phyloP scores from a whole-genome alignment of 2,113 vertebrate genomes.

The Galbula dea region DNA sequence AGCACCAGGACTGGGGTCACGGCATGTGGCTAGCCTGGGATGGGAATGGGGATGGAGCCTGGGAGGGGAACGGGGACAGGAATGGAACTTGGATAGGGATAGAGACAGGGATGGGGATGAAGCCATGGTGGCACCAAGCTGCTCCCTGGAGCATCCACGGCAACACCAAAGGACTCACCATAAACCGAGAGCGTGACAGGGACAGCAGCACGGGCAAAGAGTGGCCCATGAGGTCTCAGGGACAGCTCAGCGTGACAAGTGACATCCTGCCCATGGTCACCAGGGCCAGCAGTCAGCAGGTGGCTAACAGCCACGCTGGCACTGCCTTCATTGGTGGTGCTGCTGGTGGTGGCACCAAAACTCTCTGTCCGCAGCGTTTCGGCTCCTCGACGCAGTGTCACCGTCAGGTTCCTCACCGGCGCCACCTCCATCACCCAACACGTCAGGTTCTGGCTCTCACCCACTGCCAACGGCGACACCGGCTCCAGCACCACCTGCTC shows the following conservation, averaged over 20 bases:
- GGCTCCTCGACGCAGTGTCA: neutral
- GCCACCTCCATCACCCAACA: neutral
- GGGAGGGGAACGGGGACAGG: neutral
- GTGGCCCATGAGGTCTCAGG: neutral
- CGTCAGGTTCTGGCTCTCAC: neutral
- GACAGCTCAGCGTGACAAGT: slow-evolving; percentile 28
- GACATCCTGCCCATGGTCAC: neutral
- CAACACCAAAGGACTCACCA: too few species aligned
- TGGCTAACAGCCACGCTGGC: neutral
- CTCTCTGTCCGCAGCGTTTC: neutral
- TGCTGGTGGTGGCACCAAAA: neutral
- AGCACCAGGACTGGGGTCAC: neutral
- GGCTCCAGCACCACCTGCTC: neutral
- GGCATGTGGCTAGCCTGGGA: neutral
- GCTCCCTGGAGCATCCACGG: too few species aligned
- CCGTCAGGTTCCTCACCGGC: neutral
- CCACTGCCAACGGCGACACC: neutral
- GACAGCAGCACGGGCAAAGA: neutral
- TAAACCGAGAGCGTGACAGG: neutral
- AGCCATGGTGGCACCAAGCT: too few species aligned
- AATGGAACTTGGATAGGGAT: neutral
- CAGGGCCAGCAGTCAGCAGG: neutral
- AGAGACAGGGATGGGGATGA: neutral
- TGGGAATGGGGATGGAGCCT: too few species aligned
- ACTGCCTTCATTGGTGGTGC: neutral